Percentiles rank a stretch among this genome's conserved stretches.
These are phyloP conservation scores for Sminthurides bifidus DNA, from an alignment of 1,140 invertebrate species.

Conservation along the genomic window DNA sequence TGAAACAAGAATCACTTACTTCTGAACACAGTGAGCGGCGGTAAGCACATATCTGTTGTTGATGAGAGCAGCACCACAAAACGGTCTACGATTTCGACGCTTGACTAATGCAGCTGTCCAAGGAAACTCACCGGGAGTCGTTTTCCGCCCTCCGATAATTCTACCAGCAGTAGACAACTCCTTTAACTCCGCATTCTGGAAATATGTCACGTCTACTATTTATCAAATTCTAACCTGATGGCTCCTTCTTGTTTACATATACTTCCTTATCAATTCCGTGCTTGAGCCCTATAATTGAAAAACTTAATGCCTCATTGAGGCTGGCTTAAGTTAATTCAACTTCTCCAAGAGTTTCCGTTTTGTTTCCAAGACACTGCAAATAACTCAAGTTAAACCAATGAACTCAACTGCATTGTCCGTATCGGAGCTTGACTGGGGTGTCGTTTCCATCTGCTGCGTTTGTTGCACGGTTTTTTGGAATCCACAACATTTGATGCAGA, in stretches of 20 bases:
- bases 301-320: no score
- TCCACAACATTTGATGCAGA: no score
- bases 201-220: neutral
- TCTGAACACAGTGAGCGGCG: conserved; percentile 42
- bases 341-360: no score
- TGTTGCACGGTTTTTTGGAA: no score
- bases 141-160: conserved; percentile 23
- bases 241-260: no score
- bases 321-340: no score
- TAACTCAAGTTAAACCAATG: no score
- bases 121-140: conserved; percentile 17
- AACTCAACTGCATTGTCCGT: conserved; percentile 10
- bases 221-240: no score
- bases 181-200: conserved; percentile 23
- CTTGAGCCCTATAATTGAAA: no score
- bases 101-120: conserved; percentile 27
- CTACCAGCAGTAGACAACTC: conserved; percentile 1
- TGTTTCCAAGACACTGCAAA: no score
- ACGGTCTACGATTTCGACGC: conserved; percentile 19
- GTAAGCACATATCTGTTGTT: conserved; percentile 38
- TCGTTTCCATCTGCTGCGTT: no score
- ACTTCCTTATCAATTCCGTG: no score
- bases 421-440: neutral
- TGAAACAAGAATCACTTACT: conserved; percentile 26
- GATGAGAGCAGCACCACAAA: conserved; percentile 40